Percentiles rank a stretch among this genome's conserved stretches.
Conservation (phyloP, 1,140 invertebrate genomes). For the Heterodera schachtii region DNA sequence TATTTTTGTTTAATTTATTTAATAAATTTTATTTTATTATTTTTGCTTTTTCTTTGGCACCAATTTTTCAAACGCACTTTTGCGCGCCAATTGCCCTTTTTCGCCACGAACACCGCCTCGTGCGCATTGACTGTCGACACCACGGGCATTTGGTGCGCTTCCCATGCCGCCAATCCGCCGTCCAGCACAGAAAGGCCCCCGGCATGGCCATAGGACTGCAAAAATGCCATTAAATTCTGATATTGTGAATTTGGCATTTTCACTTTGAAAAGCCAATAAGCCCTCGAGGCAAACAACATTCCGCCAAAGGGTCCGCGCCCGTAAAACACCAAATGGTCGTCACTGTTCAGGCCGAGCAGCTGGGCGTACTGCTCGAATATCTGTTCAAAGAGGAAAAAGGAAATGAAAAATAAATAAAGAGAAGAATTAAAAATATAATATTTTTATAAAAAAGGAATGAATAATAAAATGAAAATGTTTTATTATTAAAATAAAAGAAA, state of each 20-base stretch:
- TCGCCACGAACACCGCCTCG: slow-evolving; percentile 2
- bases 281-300: slow-evolving; percentile 57
- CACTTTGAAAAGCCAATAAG: slow-evolving; percentile 54
- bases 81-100: slow-evolving; percentile 14
- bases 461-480: no score
- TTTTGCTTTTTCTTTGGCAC: no score
- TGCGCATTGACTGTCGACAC: slow-evolving; percentile 15
- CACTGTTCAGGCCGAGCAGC: slow-evolving; percentile 50
- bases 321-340: slow-evolving; percentile 61
- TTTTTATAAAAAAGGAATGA: no score
- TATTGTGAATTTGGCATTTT: neutral
- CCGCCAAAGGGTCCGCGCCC: slow-evolving; percentile 54
- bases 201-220: slow-evolving; percentile 54
- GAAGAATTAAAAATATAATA: neutral
- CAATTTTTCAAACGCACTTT: neutral
- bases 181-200: slow-evolving; percentile 55
- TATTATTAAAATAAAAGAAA: no score
- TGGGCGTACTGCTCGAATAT: slow-evolving; percentile 57
- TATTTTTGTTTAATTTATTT: no score
- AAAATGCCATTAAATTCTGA: slow-evolving; percentile 13
- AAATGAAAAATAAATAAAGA: no score
- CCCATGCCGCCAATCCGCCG: slow-evolving; percentile 39
- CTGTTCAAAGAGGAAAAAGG: neutral
- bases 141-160: slow-evolving; percentile 23
- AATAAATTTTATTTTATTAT: neutral